Conservation (phyloP, 2,113 vertebrate species). For the Eptesicus fuscus region DNA sequence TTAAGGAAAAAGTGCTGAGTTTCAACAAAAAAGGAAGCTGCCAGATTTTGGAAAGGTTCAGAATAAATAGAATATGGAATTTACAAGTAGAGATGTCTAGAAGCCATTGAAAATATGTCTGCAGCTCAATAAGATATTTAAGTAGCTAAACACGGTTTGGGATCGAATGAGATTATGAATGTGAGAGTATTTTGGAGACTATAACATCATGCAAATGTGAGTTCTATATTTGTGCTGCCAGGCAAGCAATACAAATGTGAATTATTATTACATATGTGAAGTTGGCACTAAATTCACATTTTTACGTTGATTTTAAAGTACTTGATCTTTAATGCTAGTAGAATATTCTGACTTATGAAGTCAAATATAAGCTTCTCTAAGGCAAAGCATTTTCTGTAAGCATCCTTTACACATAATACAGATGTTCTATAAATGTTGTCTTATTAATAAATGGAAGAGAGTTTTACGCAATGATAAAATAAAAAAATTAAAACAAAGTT, state of each 20-base stretch:
- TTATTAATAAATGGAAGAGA: background rate
- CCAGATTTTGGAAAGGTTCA: background rate
- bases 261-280: background rate
- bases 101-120: background rate
- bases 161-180: background rate
- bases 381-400: background rate
- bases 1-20: background rate
- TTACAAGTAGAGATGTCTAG: background rate
- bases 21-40: background rate
- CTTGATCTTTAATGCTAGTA: background rate
- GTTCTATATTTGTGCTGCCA: background rate
- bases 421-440: background rate
- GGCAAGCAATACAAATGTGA: background rate
- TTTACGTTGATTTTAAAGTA: background rate
- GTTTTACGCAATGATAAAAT: background rate
- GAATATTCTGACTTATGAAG: background rate
- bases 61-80: background rate
- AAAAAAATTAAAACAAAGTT: constrained; percentile 2
- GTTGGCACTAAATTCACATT: background rate
- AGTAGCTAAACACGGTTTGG: background rate
- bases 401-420: background rate
- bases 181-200: background rate
- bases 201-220: background rate
- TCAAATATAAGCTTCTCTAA: background rate
- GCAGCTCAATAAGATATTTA: background rate